A percentile compares a stretch with the other conserved stretches of the same genome.
phyloP scores from a whole-genome alignment of 2,797 vertebrate species.

The Siniperca obscura region DNA sequence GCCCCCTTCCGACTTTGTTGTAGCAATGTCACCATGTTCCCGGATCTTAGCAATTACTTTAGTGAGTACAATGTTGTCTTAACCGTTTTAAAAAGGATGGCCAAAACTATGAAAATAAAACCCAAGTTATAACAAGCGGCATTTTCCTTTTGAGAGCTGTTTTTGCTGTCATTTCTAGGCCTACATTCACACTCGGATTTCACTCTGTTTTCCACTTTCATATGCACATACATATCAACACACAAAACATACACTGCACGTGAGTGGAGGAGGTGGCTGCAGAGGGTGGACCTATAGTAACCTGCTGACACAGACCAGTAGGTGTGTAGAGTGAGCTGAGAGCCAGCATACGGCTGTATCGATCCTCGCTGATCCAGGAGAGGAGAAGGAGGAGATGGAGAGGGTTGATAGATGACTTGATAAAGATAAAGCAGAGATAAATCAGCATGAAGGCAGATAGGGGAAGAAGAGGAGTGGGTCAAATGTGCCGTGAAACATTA shows the following conservation, averaged over 20 bases:
- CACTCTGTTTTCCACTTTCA: conserved; percentile 8
- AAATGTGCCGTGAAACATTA: conserved; percentile 57
- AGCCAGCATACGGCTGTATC: conserved; percentile 56
- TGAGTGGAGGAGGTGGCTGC: conserved; percentile 18
- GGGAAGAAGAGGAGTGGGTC: conserved; percentile 55
- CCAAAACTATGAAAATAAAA: neutral
- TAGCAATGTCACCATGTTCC: neutral
- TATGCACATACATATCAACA: neutral
- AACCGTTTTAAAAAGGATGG: neutral
- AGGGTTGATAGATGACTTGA: conserved; percentile 73
- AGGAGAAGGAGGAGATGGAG: conserved; percentile 62
- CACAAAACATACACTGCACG: neutral
- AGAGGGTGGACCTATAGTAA: conserved; percentile 33
- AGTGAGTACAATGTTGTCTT: neutral
- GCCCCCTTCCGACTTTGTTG: neutral
- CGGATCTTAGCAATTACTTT: neutral
- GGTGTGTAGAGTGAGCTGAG: conserved; percentile 67
- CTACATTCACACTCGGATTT: neutral
- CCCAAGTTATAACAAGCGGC: neutral
- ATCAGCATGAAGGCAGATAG: conserved; percentile 69
- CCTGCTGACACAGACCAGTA: conserved; percentile 75
- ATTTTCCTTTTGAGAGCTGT: neutral
- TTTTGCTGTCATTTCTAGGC: neutral
- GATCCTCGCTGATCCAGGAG: conserved; percentile 66
- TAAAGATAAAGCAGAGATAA: conserved; percentile 79